Evolutionary conservation across 2,888 invertebrate species (phyloP).

Genomic region (Zelleria hepariella): DNA sequence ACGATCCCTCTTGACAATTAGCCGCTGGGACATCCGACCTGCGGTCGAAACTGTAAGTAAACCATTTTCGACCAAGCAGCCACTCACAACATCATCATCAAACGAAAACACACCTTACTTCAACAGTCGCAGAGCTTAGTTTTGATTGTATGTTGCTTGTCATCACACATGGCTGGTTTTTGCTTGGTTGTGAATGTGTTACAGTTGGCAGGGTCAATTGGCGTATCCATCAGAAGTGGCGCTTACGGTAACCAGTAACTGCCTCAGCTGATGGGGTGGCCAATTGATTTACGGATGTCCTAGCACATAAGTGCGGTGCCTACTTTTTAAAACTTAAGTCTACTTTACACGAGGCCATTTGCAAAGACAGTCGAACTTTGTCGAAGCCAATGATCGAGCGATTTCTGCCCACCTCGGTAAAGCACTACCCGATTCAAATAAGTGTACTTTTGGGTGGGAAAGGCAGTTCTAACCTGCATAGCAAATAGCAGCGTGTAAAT

Average conservation of each 20-base stretch:
- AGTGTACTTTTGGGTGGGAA: no score
- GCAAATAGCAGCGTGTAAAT: no score
- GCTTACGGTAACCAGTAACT: constrained; percentile 16
- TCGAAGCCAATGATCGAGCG: no score
- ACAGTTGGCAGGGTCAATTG: constrained; percentile 61
- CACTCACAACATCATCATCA: background rate
- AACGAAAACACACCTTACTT: no score
- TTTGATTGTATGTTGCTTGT: no score
- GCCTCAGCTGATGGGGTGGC: constrained; percentile 52
- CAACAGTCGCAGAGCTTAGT: background rate
- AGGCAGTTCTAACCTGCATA: no score
- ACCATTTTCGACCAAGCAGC: constrained; percentile 39
- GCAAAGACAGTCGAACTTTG: no score
- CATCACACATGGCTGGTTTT: constrained; percentile 23
- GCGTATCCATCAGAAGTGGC: constrained; percentile 54
- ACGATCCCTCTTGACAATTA: constrained; percentile 82
- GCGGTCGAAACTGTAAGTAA: constrained; percentile 80
- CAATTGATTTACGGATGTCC: constrained; percentile 58
- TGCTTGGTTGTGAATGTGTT: constrained; percentile 47
- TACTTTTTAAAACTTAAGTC: no score
- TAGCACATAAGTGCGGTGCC: constrained; percentile 41
- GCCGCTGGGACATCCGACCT: constrained; percentile 78
- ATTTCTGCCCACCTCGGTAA: no score
- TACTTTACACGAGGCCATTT: no score
- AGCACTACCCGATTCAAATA: no score